A percentile compares a stretch with the other conserved stretches of the same genome.
Conservation (phyloP, 2,888 invertebrate genomes). For the Blera fallax region DNA sequence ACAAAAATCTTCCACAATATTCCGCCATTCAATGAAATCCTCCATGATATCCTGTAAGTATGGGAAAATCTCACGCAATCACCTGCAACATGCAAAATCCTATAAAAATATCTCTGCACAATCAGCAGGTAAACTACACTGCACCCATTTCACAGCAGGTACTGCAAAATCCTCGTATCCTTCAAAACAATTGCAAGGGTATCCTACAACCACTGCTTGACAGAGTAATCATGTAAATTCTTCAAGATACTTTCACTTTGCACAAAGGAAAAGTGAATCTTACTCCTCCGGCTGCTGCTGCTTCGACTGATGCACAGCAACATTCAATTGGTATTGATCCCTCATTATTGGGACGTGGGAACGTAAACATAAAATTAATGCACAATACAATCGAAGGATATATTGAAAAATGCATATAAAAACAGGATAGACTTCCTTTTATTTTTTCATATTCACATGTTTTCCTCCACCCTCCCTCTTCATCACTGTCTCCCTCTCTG, state of each 20-base stretch:
- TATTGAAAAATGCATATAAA: constrained; percentile 30
- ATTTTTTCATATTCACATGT: constrained; percentile 42
- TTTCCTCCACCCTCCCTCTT: constrained; percentile 20
- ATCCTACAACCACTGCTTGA: constrained; percentile 41
- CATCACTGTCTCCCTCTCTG: constrained; percentile 23
- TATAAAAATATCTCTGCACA: constrained; percentile 45
- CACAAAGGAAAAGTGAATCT: constrained; percentile 57
- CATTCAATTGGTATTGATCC: constrained; percentile 68
- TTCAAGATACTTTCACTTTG: constrained; percentile 62
- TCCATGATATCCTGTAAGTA: constrained; percentile 3
- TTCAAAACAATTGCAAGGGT: constrained; percentile 35
- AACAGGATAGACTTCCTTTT: constrained; percentile 55
- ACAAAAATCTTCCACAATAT: constrained; percentile 47
- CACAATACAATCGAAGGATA: constrained; percentile 56
- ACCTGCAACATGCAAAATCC: constrained; percentile 67
- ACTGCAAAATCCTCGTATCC: constrained; percentile 36
- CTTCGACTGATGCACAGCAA: neutral
- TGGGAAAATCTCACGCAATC: constrained; percentile 69
- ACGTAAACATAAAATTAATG: constrained; percentile 73
- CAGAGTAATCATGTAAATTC: constrained; percentile 72
- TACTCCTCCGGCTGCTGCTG: constrained; percentile 17
- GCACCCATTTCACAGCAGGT: constrained; percentile 66
- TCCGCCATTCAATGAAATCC: constrained; percentile 17
- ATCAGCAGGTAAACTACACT: constrained; percentile 21
- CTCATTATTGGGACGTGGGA: constrained; percentile 74